These are phyloP conservation scores for Epinotia brunnichana DNA, from an alignment of 2,888 invertebrate species.

Conservation along the genomic window DNA sequence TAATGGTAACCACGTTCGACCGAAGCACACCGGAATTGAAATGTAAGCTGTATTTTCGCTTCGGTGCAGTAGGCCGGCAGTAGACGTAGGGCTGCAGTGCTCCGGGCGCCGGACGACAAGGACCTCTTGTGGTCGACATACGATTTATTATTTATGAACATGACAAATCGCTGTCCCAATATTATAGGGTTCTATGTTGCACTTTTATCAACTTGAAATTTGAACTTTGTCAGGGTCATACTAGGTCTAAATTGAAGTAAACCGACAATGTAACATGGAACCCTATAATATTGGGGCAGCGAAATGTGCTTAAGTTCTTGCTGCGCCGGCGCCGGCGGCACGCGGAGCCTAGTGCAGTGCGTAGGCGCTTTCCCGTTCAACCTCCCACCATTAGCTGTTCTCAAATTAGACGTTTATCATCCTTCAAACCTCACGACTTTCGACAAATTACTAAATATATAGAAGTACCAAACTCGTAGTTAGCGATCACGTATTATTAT, in stretches of 20 bases:
- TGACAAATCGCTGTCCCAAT: no score
- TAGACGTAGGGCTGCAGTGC: slow-evolving; percentile 64
- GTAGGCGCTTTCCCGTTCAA: slow-evolving; percentile 65
- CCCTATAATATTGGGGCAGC: no score
- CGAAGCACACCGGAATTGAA: slow-evolving; percentile 82
- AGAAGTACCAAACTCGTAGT: slow-evolving; percentile 83
- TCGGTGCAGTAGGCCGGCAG: slow-evolving; percentile 72
- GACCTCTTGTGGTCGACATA: slow-evolving; percentile 25
- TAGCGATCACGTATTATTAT: slow-evolving; percentile 79
- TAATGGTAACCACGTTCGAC: slow-evolving; percentile 43
- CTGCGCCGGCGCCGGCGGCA: slow-evolving; percentile 49
- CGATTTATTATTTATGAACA: slow-evolving; percentile 39
- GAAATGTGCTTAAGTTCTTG: no score
- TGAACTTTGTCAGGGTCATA: no score
- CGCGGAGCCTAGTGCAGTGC: slow-evolving; percentile 66
- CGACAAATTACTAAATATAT: slow-evolving; percentile 71
- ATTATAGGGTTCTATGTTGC: no score
- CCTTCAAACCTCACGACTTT: slow-evolving; percentile 63
- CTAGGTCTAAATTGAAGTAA: no score
- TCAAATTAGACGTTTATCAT: slow-evolving; percentile 67
- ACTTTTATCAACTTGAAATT: no score
- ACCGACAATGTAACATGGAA: no score
- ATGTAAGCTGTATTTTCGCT: slow-evolving; percentile 72
- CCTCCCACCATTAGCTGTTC: slow-evolving; percentile 74
- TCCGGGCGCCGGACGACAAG: slow-evolving; percentile 47